Evolutionary conservation across 2,113 vertebrate species (phyloP), one percentile per base, ranked within the genome.

Genomic region (Channa maculata): DNA sequence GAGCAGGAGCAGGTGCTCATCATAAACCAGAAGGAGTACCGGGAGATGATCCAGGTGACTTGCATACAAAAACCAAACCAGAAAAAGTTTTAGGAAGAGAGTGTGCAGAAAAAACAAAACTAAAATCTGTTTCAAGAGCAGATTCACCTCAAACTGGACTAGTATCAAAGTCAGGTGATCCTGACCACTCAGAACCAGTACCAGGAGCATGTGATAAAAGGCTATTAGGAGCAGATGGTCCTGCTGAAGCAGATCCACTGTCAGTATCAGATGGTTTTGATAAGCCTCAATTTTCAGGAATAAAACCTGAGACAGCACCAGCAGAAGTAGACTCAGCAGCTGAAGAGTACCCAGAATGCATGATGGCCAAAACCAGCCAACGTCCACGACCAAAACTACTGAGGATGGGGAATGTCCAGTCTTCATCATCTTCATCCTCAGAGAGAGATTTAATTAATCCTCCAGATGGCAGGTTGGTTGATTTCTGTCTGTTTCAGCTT

Each of bases 351-450:
- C 53, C 71, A 63, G 71, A 68, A 77, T 51, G 61, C 51, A 3
- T 4, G 0, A 57, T 44, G 51, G 46, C 61, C 5, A 71, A 50
- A 62, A 95, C 94, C 87, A 96, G 96, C 89, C 96, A 96, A 88
- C 94, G 95, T 13, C 85, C 90, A 59, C 94, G 96, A 91, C 95
- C 96, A 89, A 95, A 93, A 92, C 95, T 98, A 88, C 94, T 91
- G 92, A 95, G 96, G 93, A 96, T 96, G 94, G 86, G 94, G 83
- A 94, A 95, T 86, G 91, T 97, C 85, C 94, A 94, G 71, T 95
- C 95, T 48, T 97, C 95, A 61, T 96, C 95, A 4, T 83, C 66
- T 6, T 96, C 94, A 48, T 96, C 96, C 64, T 97, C 96, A 63
- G 94, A 94, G 84, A 95, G 96, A 87, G 96, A 95, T 90, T 6